Conservation (phyloP, 2,888 invertebrate genomes). For the Venustoraphidia nigricollis region DNA sequence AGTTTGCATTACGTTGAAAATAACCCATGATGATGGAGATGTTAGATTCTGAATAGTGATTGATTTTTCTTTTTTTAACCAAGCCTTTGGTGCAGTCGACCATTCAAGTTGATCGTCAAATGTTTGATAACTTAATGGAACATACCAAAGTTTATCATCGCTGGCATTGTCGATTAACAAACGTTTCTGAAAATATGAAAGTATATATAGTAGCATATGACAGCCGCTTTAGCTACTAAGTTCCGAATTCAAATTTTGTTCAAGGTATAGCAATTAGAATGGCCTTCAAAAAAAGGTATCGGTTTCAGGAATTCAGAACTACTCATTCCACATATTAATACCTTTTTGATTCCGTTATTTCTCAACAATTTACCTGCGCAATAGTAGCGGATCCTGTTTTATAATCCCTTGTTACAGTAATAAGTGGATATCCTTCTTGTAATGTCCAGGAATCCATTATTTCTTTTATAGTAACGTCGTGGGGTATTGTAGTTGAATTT, state of each 20-base stretch:
- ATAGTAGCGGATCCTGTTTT: conserved; percentile 34
- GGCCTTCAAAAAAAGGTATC: conserved; percentile 15
- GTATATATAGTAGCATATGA: too few species aligned
- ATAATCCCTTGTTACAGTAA: conserved; percentile 48
- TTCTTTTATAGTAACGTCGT: conserved; percentile 44
- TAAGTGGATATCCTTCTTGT: conserved; percentile 70
- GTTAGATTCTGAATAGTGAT: not conserved
- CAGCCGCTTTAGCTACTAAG: too few species aligned
- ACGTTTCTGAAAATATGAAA: conserved; percentile 6
- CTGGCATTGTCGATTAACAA: conserved; percentile 12
- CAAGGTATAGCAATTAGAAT: not conserved
- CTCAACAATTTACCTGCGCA: conserved; percentile 31
- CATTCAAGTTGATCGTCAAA: conserved; percentile 30
- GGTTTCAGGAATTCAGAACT: too few species aligned
- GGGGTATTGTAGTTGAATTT: conserved; percentile 30
- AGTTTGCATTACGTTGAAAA: conserved; percentile 40
- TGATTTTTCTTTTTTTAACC: conserved; percentile 30
- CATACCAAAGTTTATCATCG: conserved; percentile 36
- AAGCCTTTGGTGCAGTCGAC: conserved; percentile 32
- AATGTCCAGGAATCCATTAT: conserved; percentile 82
- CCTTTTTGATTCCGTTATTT: too few species aligned
- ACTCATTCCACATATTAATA: not conserved
- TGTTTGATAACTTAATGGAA: conserved; percentile 43
- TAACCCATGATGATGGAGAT: conserved; percentile 35
- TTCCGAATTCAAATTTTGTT: too few species aligned